Base-by-base conservation (phyloP, 1,140 invertebrate genomes). In the Drosophila azteca region DNA sequence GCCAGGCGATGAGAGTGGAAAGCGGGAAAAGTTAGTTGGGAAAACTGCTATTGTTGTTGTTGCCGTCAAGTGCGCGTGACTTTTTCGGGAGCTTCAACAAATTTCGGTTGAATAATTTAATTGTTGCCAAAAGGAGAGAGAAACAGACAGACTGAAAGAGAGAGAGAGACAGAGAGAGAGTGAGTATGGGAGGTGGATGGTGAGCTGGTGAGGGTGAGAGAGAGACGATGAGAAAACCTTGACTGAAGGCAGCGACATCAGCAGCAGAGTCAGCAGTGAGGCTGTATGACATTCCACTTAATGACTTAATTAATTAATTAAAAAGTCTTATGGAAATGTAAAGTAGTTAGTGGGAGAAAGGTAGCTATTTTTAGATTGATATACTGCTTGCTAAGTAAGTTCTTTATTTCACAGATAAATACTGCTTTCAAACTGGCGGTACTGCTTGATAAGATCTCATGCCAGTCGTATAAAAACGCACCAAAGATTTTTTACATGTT, bases 51-150 rank as follows among this genome's bases (percentile, higher is more conserved):
- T 51, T 66, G 66, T 73, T 53, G 64, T 77, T 58, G 50, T 61
- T 73, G 60, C 63, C 75, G 78, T 87, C 81, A 84, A 84, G 81
- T 85, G 81, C 80, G 80, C 80, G 80, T 84, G 80, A 84, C 80
- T 84, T 84, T 84, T 84, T 70, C 65, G 80, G 77, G 70, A 78
- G 74, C 80, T 79, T 74, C 77, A 77, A 77, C 66, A 84, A 84
- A 84, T 84, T 85, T 84, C 72, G 81, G 77, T 84, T 84, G 81
- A 84, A 84, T 84, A 84, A 84, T 84, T 84, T 84, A 84, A 84
- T 84, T 84, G 81, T 85, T 84, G 77, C 77, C 62, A 63, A 84
- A 84, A 65, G 64, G 75, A 76, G 65, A 68, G 62, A 6, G 29
- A 24, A 5, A 26, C 4, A 31, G 11, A 8, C 53, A 43, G 53